Evolutionary conservation across 2,113 vertebrate species (phyloP).

Genomic region (Hirundichthys speculiger): DNA sequence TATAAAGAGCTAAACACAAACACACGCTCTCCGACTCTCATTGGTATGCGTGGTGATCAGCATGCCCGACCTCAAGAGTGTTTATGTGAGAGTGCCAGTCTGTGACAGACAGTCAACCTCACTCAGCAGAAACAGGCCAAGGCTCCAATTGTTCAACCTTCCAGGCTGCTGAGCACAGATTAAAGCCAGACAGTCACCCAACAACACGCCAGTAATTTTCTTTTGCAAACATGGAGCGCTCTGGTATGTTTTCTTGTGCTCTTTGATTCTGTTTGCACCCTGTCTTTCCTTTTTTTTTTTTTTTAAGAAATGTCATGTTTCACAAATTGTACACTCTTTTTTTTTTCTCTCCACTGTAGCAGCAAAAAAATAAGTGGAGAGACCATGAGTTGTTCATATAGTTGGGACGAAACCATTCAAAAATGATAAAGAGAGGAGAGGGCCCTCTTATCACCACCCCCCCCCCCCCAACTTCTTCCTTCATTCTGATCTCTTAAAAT

Average conservation of each 20-base stretch:
- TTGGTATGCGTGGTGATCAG: conserved; percentile 42
- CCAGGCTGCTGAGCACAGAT: conserved; percentile 60
- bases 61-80: conserved; percentile 35
- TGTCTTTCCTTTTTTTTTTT: conserved; percentile 26
- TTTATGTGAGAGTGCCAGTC: conserved; percentile 59
- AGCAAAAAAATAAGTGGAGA: conserved; percentile 12
- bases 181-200: conserved; percentile 65
- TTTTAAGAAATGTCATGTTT: conserved; percentile 47
- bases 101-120: conserved; percentile 61
- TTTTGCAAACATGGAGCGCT: conserved; percentile 47
- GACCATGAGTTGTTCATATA: background rate
- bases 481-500: background rate
- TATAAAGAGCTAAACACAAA: conserved; percentile 47
- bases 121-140: conserved; percentile 45
- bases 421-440: background rate
- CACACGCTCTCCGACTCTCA: conserved; percentile 31
- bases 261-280: conserved; percentile 34
- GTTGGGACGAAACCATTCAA: conserved; percentile 2
- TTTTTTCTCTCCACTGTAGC: conserved; percentile 2
- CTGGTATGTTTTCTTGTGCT: conserved; percentile 59
- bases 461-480: conserved; percentile 1
- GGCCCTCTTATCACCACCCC: background rate
- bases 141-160: conserved; percentile 56
- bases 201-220: conserved; percentile 68
- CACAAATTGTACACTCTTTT: conserved; percentile 40